phyloP scores from a whole-genome alignment of 2,888 invertebrate species.

The Neoscelio sp. region DNA sequence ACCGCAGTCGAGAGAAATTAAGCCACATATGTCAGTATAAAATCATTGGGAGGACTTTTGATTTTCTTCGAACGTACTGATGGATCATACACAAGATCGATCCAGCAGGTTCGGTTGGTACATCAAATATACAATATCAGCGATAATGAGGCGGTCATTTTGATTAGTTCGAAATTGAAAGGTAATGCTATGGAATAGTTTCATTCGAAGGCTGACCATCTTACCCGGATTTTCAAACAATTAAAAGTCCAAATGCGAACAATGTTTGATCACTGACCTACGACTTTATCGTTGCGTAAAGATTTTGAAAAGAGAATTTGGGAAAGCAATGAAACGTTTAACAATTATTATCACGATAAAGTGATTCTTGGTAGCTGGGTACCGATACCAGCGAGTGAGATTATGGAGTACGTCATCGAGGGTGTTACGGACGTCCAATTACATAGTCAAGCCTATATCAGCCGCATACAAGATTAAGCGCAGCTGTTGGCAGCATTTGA shows the following conservation, averaged over 20 bases:
- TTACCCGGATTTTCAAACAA: background rate
- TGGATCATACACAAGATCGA: background rate
- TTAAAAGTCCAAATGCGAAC: background rate
- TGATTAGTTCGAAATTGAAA: constrained; percentile 9
- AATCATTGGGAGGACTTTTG: background rate
- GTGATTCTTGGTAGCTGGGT: too few species aligned
- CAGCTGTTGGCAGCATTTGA: too few species aligned
- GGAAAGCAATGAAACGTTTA: too few species aligned
- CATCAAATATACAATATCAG: background rate
- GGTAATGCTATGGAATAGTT: constrained; percentile 18
- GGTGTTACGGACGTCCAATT: too few species aligned
- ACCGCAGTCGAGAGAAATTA: background rate
- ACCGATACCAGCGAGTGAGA: too few species aligned
- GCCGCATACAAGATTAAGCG: too few species aligned
- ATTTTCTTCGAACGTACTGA: background rate
- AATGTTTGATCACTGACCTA: background rate
- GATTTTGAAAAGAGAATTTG: too few species aligned
- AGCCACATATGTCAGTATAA: background rate
- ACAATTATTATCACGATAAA: too few species aligned
- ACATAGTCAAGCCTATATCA: too few species aligned
- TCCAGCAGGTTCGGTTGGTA: background rate
- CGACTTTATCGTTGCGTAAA: too few species aligned
- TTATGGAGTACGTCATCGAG: too few species aligned
- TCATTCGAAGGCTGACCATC: background rate
- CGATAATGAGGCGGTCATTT: background rate